Base-by-base conservation (phyloP, 1,140 invertebrate genomes). In the Hypothenemus hampei region DNA sequence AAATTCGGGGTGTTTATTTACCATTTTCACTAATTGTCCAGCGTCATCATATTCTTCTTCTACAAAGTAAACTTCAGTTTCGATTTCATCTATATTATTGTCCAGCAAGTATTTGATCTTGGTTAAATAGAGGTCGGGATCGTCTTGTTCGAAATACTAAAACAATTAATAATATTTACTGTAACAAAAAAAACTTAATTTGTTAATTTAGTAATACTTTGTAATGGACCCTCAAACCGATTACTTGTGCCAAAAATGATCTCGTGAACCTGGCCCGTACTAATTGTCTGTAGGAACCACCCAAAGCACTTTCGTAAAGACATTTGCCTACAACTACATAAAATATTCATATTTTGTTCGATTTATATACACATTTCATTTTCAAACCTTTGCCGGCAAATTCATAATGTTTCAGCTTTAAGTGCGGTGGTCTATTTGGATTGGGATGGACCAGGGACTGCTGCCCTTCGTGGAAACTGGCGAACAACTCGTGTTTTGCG, bases 131-230 rank as follows among this genome's bases (percentile, higher is more conserved):
- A 96, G 74, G 71, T 95, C 92, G 0, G 93, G 93, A 74, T 96
- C 93, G 69, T 97, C 93, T 75, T 93, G 91, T 68, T 95, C 91
- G 74, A 97, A 97, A 74, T 96, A 93, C 85, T 89, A 71, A 19
- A 77, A 76, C n/a, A n/a, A n/a, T n/a, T n/a, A n/a, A n/a, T n/a
- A 37, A 45, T 4, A 45, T 13, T 46, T 19, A 46, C 13, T 46
- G 31, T 16, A 31, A 10, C 23, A 45, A 15, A 26, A 29, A 33
- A 41, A 35, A 11, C 21, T 21, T 41, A 41, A 21, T 20, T 8
- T 10, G 5, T 43, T 10, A n/a, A 2, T 20, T 21, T 2, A 13
- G 18, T 15, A 37, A 23, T 72, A 85, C 81, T 75, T 93, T 94
- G 65, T 93, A 95, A 75, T 94, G 89, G 20, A 96, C 91, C 60